Percentiles rank a stretch among this genome's conserved stretches.
phyloP scores from a whole-genome alignment of 2,888 invertebrate genomes.

The Dryococelus australis region DNA sequence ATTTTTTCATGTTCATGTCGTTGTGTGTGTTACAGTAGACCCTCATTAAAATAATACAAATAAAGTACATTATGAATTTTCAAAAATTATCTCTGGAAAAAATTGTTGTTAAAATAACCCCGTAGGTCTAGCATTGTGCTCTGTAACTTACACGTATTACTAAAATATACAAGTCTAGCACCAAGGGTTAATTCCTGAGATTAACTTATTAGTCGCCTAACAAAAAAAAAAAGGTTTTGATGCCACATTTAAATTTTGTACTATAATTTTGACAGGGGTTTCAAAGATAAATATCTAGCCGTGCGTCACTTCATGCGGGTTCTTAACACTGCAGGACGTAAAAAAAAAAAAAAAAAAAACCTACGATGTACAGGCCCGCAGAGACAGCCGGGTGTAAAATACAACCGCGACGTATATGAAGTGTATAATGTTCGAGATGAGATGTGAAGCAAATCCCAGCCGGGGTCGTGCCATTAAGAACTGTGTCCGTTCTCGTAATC shows the following conservation, averaged over 20 bases:
- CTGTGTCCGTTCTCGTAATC: background rate
- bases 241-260: background rate
- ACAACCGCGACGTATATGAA: background rate
- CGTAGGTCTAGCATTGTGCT: no score
- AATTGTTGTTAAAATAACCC: no score
- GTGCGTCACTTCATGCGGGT: background rate
- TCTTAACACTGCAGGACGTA: background rate
- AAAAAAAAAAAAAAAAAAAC: background rate
- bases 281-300: background rate
- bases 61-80: no score
- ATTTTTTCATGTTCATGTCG: no score
- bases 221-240: background rate
- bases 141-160: no score
- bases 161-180: no score
- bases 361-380: no score
- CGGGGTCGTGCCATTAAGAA: background rate
- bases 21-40: no score
- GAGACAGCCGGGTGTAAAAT: background rate
- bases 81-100: no score
- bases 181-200: background rate
- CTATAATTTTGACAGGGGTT: background rate
- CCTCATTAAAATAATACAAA: no score
- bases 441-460: background rate
- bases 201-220: background rate
- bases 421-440: background rate